A percentile compares a stretch with the other conserved stretches of the same genome.
Evolutionary conservation across 2,113 vertebrate species (phyloP).

Genomic region (Rhombomys opimus): DNA sequence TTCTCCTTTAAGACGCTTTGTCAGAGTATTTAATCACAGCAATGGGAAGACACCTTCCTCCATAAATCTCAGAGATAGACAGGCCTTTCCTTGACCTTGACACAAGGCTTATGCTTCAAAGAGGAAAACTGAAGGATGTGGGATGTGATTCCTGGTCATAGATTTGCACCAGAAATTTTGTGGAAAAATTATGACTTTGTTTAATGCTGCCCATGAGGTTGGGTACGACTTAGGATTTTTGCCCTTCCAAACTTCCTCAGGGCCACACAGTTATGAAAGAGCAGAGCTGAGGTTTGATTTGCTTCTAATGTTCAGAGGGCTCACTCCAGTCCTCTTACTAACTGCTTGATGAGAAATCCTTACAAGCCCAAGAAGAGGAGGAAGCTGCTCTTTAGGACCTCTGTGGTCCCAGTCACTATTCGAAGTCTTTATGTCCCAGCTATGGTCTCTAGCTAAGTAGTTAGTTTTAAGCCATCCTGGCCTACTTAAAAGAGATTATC

Average conservation of each 20-base stretch:
- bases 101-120: background rate
- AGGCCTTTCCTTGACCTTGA: background rate
- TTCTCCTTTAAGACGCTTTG: background rate
- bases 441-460: background rate
- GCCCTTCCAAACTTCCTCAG: background rate
- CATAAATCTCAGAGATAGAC: background rate
- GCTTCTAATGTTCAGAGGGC: background rate
- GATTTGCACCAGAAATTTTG: background rate
- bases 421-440: rapidly evolving
- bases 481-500: background rate
- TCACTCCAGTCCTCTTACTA: background rate
- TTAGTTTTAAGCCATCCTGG: background rate
- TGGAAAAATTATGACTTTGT: background rate
- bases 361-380: too few species aligned
- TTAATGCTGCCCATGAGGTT: background rate
- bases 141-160: background rate
- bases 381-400: too few species aligned
- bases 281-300: background rate
- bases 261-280: background rate
- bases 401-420: too few species aligned
- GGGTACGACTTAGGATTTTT: background rate
- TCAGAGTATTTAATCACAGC: background rate
- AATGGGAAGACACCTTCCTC: background rate
- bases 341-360: background rate
- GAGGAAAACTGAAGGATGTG: background rate